Base-by-base conservation (phyloP, 2,797 vertebrate genomes). In the Catharus ustulatus region DNA sequence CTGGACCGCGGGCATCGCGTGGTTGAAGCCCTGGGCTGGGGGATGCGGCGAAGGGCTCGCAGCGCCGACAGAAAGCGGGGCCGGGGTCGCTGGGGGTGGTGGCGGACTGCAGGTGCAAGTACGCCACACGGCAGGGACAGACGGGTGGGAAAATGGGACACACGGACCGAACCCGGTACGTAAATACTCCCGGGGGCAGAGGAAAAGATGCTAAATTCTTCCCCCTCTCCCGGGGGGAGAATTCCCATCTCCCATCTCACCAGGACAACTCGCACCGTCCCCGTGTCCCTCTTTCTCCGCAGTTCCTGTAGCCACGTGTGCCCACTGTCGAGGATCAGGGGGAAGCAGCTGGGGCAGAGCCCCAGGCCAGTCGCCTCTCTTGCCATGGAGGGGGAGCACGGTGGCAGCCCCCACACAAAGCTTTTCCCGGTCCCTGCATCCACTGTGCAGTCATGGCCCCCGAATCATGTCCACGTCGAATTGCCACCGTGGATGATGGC, bases 391-490 rank as follows among this genome's bases (percentile, higher is more conserved):
- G 4, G 30, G 32, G 16, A 71, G n/a, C 11, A 9, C 1, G 3
- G 48, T 7, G 1, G n/a, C 30, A 69, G 66, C 23, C 13, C 38
- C 15, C 43, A 20, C 3, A 0, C 9, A 20, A 48, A 72, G 5
- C 11, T 73, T 68, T 27, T 24, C 43, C 27, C 10, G 11, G 17
- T 20, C 22, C 34, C 30, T 4, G 0, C 13, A 29, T 12, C 38
- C 46, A 1, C 43, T 38, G 34, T 1, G 0, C 4, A 8, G 22
- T 11, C 67, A 14, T 1, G 6, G 59, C 32, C 29, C 36, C 24
- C 45, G 32, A 45, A 42, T 13, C 9, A 3, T 21, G 43, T 21
- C 66, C 43, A 0, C 15, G 24, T 22, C 3, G 4, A 10, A 1
- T 16, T 43, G 30, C 27, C 29, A 5, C 34, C 3, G 0, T 30